Conservation (phyloP, 2,888 invertebrate species). For the Cephus sareptanus region DNA sequence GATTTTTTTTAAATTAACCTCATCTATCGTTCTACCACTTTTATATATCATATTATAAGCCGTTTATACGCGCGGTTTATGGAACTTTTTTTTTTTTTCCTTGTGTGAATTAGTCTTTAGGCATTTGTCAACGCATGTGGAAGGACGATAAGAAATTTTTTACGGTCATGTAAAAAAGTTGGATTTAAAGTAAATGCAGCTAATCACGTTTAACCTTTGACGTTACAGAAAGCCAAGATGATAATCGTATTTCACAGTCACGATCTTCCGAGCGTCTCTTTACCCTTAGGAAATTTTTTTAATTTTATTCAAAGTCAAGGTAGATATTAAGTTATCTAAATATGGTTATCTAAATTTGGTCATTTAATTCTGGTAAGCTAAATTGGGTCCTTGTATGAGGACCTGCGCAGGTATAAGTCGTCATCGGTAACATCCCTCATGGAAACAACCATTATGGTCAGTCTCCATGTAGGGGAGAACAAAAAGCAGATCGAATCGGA, state of each 20-base stretch:
- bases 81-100: background rate
- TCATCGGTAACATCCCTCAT: background rate
- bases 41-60: background rate
- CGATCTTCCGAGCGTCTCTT: background rate
- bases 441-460: background rate
- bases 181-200: background rate
- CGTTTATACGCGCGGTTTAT: background rate
- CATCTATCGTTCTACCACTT: background rate
- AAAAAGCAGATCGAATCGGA: constrained; percentile 23
- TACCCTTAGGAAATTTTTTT: background rate
- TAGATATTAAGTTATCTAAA: background rate
- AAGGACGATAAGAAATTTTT: background rate
- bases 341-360: background rate
- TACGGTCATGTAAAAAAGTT: background rate
- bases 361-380: background rate
- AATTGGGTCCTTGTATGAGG: background rate
- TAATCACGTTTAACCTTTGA: too few relatives aligned
- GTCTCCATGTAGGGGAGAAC: background rate
- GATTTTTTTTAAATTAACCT: background rate
- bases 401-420: background rate
- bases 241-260: background rate
- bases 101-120: background rate
- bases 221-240: background rate
- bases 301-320: background rate
- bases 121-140: background rate